Evolutionary conservation across 2,888 invertebrate species (phyloP), one percentile per base, ranked within the genome.

Genomic region (Drosophila conformis): DNA sequence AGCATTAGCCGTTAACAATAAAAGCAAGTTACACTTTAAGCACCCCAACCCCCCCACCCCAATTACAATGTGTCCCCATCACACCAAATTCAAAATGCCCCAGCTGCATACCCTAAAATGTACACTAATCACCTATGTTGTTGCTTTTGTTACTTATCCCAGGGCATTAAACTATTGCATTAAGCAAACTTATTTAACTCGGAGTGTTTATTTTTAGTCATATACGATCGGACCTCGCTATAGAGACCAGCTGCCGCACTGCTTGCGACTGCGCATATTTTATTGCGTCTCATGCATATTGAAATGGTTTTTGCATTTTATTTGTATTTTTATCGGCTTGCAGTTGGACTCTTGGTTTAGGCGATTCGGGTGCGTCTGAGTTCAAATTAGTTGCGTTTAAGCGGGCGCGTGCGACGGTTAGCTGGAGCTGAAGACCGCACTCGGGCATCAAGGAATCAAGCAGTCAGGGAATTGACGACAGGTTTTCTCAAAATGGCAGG

Each of bases 111-210:
- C 13, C 21, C 33, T 2, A 33, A 35, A 36, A 40, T 46, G 42
- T 54, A 31, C 33, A 49, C 27, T 46, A 7, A 11, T 64, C 40
- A 65, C 67, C 42, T 36, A 29, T 68, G 69, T 62, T 48, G 66
- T 69, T 73, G 78, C 69, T 78, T 69, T 76, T 73, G 73, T 73
- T 84, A 80, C 68, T 72, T 78, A 75, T 51, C 53, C 29, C 27
- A 73, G 76, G 74, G 78, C 71, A 83, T 83, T 76, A 80, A 83
- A 76, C 65, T 76, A 73, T 70, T 64, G 40, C 27, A 64, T 51
- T 64, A 36, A 29, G 6, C 25, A 53, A 46, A 35, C 42, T 7
- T 51, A 62, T 5, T 13, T 25, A 40, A 31, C 6, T 49, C 1
- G 33, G n/a, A 0, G 10, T 53, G n/a, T 64, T 7, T 18, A 15